Base-by-base conservation (phyloP, 2,888 invertebrate genomes). In the Chrysolina americana region DNA sequence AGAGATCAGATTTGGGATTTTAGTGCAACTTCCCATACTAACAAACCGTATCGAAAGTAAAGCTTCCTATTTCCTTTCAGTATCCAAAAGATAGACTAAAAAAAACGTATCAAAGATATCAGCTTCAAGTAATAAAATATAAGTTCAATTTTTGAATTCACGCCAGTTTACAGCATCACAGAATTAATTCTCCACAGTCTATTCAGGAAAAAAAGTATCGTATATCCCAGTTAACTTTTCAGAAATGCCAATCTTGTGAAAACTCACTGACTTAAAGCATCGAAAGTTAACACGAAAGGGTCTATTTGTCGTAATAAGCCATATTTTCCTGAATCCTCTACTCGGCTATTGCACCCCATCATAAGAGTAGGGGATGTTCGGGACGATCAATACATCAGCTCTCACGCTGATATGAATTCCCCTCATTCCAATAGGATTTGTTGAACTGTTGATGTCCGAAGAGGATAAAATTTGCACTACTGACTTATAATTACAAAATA, bases 291-390 rank as follows among this genome's bases (percentile, higher is more conserved):
- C 53, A 53, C 53, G 53, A 23, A 53, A 53, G 21, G 21, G 21
- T 4, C 4, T 36, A 15, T 19, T 19, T 41, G 59, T 59, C 59
- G 21, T 53, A 44, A 69, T 59, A 72, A 68, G 66, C 62, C 56
- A 64, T 68, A 70, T 70, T 66, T 53, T 41, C 70, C 73, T 62
- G 68, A 66, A 70, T 70, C 75, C 70, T 66, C 56, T 63, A 47
- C 65, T 15, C 56, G 11, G 41, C 64, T 73, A 70, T 74, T 80
- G 79, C 76, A 78, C 79, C 78, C 79, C 79, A 78, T 79, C 76
- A 77, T 73, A 63, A 70, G 62, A 50, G 71, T 74, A 71, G 75
- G 80, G 78, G 59, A 76, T 75, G 78, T 74, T 76, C 17, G 59
- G 48, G 23, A 48, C 48, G 73, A 73, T 73, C 73, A 70, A 73